phyloP scores from a whole-genome alignment of 2,113 vertebrate genomes.

The Geococcyx californianus region DNA sequence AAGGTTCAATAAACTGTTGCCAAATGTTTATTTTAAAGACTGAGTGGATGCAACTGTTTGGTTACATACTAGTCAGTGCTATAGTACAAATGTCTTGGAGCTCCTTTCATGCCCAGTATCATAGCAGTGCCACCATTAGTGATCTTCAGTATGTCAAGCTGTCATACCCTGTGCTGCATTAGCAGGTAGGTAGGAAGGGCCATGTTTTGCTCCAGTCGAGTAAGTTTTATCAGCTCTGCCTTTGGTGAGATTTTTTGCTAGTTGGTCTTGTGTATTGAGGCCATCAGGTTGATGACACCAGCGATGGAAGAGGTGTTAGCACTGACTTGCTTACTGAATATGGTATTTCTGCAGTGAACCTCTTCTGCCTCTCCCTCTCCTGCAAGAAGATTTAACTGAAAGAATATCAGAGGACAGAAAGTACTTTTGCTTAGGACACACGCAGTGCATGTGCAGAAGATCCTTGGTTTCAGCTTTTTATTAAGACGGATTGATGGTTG shows the following conservation, averaged over 20 bases:
- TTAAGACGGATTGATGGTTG: not conserved
- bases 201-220: not conserved
- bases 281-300: rapidly evolving
- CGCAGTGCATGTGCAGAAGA: not conserved
- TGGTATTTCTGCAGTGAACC: not conserved
- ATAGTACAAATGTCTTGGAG: not conserved
- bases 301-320: not conserved
- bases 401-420: not conserved
- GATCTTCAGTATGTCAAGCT: not conserved
- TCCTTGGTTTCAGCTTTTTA: not conserved
- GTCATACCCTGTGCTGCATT: not conserved
- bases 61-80: not conserved
- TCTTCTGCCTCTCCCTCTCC: not conserved
- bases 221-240: not conserved
- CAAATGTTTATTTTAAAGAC: not conserved
- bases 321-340: not conserved
- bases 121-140: not conserved
- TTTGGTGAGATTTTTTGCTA: not conserved
- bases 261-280: not conserved
- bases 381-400: not conserved
- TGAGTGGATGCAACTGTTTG: not conserved
- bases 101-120: not conserved
- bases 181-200: not conserved
- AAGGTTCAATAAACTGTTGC: not conserved
- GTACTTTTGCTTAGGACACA: not conserved